A percentile compares a stretch with the other conserved stretches of the same genome.
Conservation (phyloP, 1,140 invertebrate genomes). For the Zaprionus kolodkinae region DNA sequence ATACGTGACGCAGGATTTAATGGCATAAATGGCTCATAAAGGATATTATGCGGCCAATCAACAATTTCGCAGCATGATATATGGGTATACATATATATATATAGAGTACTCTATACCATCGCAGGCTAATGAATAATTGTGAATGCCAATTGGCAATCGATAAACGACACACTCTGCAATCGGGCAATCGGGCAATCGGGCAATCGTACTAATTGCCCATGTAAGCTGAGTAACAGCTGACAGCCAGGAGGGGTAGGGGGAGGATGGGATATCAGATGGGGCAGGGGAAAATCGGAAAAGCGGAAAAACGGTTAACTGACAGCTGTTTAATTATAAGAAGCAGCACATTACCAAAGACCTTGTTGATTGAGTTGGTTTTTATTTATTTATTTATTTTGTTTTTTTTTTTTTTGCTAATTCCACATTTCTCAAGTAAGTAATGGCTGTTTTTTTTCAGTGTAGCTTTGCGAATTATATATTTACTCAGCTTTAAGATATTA, state of each 20-base stretch:
- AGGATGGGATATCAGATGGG: not conserved
- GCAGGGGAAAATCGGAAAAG: not conserved
- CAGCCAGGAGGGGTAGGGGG: not conserved
- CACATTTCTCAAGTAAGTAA: not conserved
- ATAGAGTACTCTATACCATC: not conserved
- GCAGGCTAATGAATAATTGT: not conserved
- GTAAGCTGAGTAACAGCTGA: not conserved
- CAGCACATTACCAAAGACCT: constrained; percentile 5
- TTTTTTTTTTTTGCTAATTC: not conserved
- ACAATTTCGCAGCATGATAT: not conserved
- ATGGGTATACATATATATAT: not conserved
- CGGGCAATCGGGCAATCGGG: not conserved
- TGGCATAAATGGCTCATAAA: not conserved
- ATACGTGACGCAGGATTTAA: not conserved
- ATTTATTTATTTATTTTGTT: too few species aligned
- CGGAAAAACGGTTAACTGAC: constrained; percentile 3
- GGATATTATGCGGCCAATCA: not conserved
- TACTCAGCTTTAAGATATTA: too few species aligned
- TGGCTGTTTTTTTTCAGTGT: too few species aligned
- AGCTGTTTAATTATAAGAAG: constrained; percentile 27
- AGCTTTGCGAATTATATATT: too few species aligned
- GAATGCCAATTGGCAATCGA: not conserved
- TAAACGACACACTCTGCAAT: not conserved
- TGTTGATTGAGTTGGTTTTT: too few species aligned
- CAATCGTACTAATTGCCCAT: not conserved